These are phyloP conservation scores for Sapayoa aenigma DNA, from an alignment of 2,113 vertebrate genomes.

Conservation along the genomic window DNA sequence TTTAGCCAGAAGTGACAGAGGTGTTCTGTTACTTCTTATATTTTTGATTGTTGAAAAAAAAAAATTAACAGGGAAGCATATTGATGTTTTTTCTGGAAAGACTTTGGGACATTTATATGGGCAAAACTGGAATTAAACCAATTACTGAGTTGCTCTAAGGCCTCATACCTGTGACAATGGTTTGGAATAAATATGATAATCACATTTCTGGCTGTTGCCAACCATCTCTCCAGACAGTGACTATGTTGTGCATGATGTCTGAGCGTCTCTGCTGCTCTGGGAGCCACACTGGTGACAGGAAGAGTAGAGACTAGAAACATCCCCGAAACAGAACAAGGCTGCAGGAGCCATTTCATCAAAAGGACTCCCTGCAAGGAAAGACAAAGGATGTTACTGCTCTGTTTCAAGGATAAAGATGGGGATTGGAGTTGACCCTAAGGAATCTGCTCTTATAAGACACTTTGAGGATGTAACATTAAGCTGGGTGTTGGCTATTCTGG, in stretches of 20 bases:
- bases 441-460: not conserved
- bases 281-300: not conserved
- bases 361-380: not conserved
- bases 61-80: not conserved
- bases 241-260: not conserved
- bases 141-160: not conserved
- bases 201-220: not conserved
- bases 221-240: not conserved
- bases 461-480: not conserved
- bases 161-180: not conserved
- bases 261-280: not conserved
- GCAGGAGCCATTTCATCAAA: not conserved
- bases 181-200: not conserved
- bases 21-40: not conserved
- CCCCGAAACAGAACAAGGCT: not conserved
- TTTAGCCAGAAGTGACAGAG: not conserved
- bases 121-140: not conserved
- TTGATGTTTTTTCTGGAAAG: not conserved
- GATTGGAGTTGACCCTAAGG: not conserved
- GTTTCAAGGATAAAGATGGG: not conserved
- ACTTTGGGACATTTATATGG: not conserved
- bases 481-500: not conserved
- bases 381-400: not conserved
- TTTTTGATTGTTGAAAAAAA: not conserved
- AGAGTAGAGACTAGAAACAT: not conserved